These are phyloP conservation scores for Bolinopsis microptera DNA, from an alignment of 37 sponge, comb jelly and placozoan species.

Conservation along the genomic window DNA sequence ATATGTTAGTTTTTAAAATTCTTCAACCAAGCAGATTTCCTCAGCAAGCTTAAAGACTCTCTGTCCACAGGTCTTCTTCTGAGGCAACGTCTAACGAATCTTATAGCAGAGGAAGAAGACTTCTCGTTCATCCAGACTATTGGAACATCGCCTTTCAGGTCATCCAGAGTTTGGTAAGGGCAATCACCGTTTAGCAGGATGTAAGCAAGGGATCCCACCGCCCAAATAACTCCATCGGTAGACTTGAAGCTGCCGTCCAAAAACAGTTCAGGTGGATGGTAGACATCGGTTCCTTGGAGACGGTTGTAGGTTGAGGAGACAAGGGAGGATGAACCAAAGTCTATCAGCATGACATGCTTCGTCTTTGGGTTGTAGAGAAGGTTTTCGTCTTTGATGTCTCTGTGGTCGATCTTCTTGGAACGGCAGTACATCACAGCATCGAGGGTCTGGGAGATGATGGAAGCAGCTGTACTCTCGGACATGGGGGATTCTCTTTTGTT, in stretches of 20 bases:
- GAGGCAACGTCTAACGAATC: constrained; percentile 5
- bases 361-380: constrained; percentile 44
- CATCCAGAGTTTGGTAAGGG: background rate
- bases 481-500: background rate
- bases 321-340: constrained; percentile 18
- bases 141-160: background rate
- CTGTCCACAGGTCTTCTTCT: background rate
- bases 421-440: constrained; percentile 10
- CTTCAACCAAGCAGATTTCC: constrained; percentile 3
- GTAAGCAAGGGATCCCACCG: background rate
- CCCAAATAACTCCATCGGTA: background rate
- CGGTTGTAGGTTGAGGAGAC: background rate
- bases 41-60: background rate
- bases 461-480: background rate
- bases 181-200: background rate
- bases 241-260: background rate
- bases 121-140: background rate
- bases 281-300: constrained; percentile 38
- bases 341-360: background rate
- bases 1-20: no score
- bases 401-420: constrained; percentile 22
- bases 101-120: background rate
- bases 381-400: constrained; percentile 58
- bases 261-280: constrained; percentile 32
- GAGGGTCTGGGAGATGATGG: background rate